Base-by-base conservation (phyloP, 1,140 invertebrate genomes). In the Pseudomyrmex gracilis region DNA sequence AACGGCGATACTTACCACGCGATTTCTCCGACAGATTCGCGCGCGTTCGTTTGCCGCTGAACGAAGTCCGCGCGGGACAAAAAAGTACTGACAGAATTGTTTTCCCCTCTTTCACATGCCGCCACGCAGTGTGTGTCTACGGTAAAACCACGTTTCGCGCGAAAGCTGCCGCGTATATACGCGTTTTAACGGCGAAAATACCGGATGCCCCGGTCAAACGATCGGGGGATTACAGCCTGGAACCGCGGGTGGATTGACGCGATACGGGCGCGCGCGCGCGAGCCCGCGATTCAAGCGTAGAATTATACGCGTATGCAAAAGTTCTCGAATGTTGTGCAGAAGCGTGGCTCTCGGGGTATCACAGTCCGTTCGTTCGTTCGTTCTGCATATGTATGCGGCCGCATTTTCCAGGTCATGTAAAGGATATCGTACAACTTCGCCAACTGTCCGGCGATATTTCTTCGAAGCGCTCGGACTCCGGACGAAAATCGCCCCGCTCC, bases 341-440 rank as follows among this genome's bases (percentile, higher is more conserved):
- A 85, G 83, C 77, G 66, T 15, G 53, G 24, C 60, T 34, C 34
- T 34, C 34, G 34, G 74, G 76, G 82, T 82, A 88, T 88, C 76
- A 76, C 60, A 34, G 34, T 5, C 5, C 34, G 34, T 34, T n/a
- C n/a, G n/a, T n/a, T n/a, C 58, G 51, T 22, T 77, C 64, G 66
- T 57, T 61, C 57, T 70, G 78, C 87, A 85, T 88, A 74, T 88
- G 87, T 60, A 88, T 85, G 83, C 66, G 15, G 15, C 77, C 51
- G 17, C 47, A 58, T 89, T 89, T 88, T 85, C 58, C 63, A 57
- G 86, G 34, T 88, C 86, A 58, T 47, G 68, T 85, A 64, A 88
- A 82, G 73, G 64, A 67, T 78, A 83, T 83, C 68, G 67, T 57
- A 70, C 61, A 51, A 85, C 63, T 88, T 82, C n/a, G 51, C 61